A percentile compares a stretch with the other conserved stretches of the same genome.
phyloP scores from a whole-genome alignment of 2,888 invertebrate species.

The Luperina testacea region DNA sequence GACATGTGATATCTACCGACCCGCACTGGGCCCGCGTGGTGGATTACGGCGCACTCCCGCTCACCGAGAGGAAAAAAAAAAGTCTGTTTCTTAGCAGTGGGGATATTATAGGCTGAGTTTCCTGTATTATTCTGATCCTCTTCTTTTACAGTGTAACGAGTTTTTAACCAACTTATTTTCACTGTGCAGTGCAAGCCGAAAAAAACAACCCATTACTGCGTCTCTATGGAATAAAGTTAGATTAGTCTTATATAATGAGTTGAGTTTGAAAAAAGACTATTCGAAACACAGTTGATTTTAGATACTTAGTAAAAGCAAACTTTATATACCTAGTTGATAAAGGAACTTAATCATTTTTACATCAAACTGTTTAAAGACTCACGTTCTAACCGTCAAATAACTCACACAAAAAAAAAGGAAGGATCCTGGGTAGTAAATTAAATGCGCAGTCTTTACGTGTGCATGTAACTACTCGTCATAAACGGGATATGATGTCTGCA shows the following conservation, averaged over 20 bases:
- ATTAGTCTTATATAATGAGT: constrained; percentile 41
- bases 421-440: not conserved
- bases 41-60: not conserved
- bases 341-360: too few relatives aligned
- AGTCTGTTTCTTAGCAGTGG: not conserved
- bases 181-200: not conserved
- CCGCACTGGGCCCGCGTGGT: not conserved
- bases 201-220: constrained; percentile 16
- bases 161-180: constrained; percentile 15
- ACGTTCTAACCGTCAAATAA: not conserved
- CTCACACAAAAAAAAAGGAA: not conserved
- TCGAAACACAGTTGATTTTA: not conserved
- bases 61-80: not conserved
- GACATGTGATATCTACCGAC: not conserved
- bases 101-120: not conserved
- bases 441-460: constrained; percentile 17
- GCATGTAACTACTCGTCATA: constrained; percentile 44
- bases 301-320: not conserved
- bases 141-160: not conserved
- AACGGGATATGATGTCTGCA: constrained; percentile 43
- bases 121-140: not conserved
- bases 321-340: not conserved
- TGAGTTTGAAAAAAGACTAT: not conserved
- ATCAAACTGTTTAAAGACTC: not conserved
- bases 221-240: constrained; percentile 51